These are phyloP conservation scores for Clivina fossor DNA, from an alignment of 2,888 invertebrate species.

Conservation along the genomic window DNA sequence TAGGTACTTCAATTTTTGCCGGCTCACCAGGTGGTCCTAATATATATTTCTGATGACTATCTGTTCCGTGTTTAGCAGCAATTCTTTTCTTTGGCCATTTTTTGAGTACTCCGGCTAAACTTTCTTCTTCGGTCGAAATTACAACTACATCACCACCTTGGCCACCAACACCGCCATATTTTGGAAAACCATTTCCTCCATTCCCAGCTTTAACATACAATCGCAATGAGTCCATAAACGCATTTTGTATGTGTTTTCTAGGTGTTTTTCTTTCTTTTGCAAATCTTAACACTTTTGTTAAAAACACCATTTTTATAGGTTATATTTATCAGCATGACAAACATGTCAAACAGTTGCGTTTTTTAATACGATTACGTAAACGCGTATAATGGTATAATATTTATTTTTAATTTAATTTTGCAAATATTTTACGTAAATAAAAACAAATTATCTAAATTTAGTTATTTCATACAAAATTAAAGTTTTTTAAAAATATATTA, in stretches of 20 bases:
- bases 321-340: too few relatives aligned
- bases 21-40: constrained; percentile 75
- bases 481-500: too few relatives aligned
- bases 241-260: constrained; percentile 56
- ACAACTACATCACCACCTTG: constrained; percentile 85
- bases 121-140: constrained; percentile 62
- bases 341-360: too few relatives aligned
- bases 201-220: constrained; percentile 80
- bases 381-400: too few relatives aligned
- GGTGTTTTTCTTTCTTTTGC: constrained; percentile 55
- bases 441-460: too few relatives aligned
- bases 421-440: too few relatives aligned
- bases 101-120: constrained; percentile 58
- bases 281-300: constrained; percentile 54
- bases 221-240: constrained; percentile 79
- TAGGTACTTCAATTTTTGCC: constrained; percentile 72
- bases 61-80: constrained; percentile 69
- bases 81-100: constrained; percentile 62
- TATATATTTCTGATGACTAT: constrained; percentile 73
- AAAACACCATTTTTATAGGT: constrained; percentile 57
- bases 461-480: too few relatives aligned
- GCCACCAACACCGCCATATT: constrained; percentile 87
- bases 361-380: too few relatives aligned
- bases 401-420: too few relatives aligned
- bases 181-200: constrained; percentile 73